These are phyloP conservation scores for Epirrhoe alternata DNA, from an alignment of 2,888 invertebrate genomes.

Conservation along the genomic window DNA sequence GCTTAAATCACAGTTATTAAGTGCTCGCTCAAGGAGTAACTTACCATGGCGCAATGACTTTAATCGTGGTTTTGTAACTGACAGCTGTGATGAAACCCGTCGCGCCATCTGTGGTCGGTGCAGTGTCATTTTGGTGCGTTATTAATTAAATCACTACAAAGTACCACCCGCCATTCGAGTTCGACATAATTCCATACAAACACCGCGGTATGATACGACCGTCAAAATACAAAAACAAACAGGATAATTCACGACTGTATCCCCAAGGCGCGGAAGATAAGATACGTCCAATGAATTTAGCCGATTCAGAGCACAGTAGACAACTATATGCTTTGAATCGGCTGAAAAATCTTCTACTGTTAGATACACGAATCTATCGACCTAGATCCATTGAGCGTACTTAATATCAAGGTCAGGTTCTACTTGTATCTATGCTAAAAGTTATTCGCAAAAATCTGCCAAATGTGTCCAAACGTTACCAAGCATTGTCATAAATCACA, in stretches of 20 bases:
- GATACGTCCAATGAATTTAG: too few relatives aligned
- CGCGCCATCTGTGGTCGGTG: constrained; percentile 22
- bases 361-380: too few relatives aligned
- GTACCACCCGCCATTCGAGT: neutral
- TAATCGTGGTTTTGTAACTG: constrained; percentile 32
- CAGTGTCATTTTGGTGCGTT: constrained; percentile 25
- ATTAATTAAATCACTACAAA: constrained; percentile 10
- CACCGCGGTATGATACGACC: neutral
- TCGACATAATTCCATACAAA: neutral
- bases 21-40: constrained; percentile 22
- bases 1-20: constrained; percentile 24
- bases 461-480: constrained; percentile 17
- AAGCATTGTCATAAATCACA: constrained; percentile 29
- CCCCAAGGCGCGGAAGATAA: too few relatives aligned
- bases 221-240: too few relatives aligned
- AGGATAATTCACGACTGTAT: too few relatives aligned
- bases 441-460: constrained; percentile 2
- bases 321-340: too few relatives aligned
- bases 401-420: too few relatives aligned
- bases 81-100: constrained; percentile 25
- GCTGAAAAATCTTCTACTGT: too few relatives aligned
- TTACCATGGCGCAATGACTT: constrained; percentile 29
- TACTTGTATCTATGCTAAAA: too few relatives aligned
- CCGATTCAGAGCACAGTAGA: too few relatives aligned
- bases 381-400: too few relatives aligned